These are phyloP conservation scores for Panulirus ornatus DNA, from an alignment of 1,140 invertebrate genomes.

Conservation along the genomic window DNA sequence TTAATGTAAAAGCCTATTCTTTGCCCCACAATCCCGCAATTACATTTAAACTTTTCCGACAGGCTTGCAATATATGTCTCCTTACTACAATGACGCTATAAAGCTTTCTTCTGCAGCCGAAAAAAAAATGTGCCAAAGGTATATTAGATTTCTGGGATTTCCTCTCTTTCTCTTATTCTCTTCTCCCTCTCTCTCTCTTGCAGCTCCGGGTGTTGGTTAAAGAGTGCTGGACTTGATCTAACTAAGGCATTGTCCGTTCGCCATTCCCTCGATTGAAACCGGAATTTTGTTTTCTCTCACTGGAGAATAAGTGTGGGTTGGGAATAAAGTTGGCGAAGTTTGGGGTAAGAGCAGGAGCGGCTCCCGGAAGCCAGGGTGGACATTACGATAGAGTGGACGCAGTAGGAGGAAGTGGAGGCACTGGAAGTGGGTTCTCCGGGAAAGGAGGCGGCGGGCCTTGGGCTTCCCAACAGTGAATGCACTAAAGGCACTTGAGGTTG, in stretches of 20 bases:
- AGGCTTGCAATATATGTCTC: too few relatives aligned
- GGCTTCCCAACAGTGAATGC: too few relatives aligned
- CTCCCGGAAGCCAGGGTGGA: too few relatives aligned
- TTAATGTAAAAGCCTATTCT: too few relatives aligned
- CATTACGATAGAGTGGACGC: too few relatives aligned
- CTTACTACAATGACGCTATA: background rate
- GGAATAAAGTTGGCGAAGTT: background rate
- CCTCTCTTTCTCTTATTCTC: background rate
- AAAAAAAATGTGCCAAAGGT: too few relatives aligned
- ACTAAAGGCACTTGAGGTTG: too few relatives aligned
- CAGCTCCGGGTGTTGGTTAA: background rate
- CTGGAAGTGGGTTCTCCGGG: too few relatives aligned
- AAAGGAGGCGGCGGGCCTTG: background rate
- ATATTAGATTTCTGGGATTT: too few relatives aligned
- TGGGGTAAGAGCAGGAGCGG: background rate
- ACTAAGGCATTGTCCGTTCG: background rate
- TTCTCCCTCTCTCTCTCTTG: background rate
- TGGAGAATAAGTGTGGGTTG: background rate
- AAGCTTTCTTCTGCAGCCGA: background rate
- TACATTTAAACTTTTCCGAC: background rate
- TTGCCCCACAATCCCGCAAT: background rate
- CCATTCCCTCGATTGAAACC: background rate
- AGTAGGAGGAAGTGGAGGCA: background rate
- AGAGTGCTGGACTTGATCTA: background rate
- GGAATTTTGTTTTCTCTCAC: conserved; percentile 5